These are phyloP conservation scores for Parnassius mnemosyne DNA, from an alignment of 2,888 invertebrate species.

Conservation along the genomic window DNA sequence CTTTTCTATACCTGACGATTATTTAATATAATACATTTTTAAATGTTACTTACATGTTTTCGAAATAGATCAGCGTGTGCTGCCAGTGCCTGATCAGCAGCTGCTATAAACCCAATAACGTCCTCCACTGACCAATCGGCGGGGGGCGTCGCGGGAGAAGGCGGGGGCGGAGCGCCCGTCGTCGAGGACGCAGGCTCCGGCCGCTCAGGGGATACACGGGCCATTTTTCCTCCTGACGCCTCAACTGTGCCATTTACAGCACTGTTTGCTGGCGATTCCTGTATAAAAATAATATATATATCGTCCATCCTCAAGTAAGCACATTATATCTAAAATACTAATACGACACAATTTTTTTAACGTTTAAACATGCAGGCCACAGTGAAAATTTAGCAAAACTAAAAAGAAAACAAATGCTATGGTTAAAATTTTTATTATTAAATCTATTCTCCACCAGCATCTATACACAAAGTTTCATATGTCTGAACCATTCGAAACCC, in stretches of 20 bases:
- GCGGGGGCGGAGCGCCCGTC: constrained; percentile 74
- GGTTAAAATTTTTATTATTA: no score
- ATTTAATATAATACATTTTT: constrained; percentile 2
- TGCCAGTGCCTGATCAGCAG: constrained; percentile 90
- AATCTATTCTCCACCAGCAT: no score
- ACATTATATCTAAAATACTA: no score
- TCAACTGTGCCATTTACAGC: constrained; percentile 37
- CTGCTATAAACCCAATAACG: constrained; percentile 94
- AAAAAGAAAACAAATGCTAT: no score
- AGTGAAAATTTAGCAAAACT: no score
- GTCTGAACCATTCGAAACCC: no score
- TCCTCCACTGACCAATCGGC: constrained; percentile 97
- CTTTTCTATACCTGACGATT: background rate
- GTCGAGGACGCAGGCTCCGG: constrained; percentile 86
- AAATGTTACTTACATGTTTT: constrained; percentile 88
- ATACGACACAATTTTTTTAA: no score
- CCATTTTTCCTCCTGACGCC: constrained; percentile 49
- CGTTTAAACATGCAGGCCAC: no score
- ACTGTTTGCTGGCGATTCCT: constrained; percentile 44
- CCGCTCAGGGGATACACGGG: constrained; percentile 80
- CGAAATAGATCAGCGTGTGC: constrained; percentile 95
- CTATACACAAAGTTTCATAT: no score
- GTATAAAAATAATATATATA: constrained; percentile 17
- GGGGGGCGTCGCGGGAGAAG: constrained; percentile 79
- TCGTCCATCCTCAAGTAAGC: no score